Evolutionary conservation across 2,888 invertebrate species (phyloP), one percentile per base, ranked within the genome.

Genomic region (Tetragnatha montana): DNA sequence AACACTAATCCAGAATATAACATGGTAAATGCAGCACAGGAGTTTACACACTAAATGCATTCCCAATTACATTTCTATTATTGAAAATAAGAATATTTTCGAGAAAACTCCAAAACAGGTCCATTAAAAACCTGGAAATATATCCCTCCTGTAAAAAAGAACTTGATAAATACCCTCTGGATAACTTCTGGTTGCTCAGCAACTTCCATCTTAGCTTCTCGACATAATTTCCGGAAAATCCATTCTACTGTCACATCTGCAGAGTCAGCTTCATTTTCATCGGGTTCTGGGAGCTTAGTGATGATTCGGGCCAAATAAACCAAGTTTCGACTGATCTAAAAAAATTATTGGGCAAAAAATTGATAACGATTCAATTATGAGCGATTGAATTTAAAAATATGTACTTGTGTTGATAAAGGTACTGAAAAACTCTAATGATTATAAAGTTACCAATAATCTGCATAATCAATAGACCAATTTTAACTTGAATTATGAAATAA

Each of bases 201-300:
- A 0, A 97, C 95, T 94, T 98, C 98, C 10, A 95, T 95, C 93
- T 97, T 96, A 0, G 97, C 95, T 91, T 96, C 95, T 92, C 95
- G 96, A 79, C 96, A 94, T 93, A 98, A 94, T 92, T 96, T 96
- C 92, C 95, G 96, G 8, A 96, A 93, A 50, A 97, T 94, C 97
- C 97, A 97, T 50, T 95, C 93, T 2, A 97, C 94, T 92, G 88
- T 70, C 6, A 91, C 87, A 60, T 83, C 70, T 3, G 83, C 80
- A 22, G n/a, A 70, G n/a, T 90, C 82, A 21, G 22, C 73, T 51
- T 70, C 74, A 60, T 81, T 71, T 8, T 70, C 35, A 10, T 70
- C 49, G 81, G 71, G 14, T 92, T 92, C 79, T 49, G 88, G 49
- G 91, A 83, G 81, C 12, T 70, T 83, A 96, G 96, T 51, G 96